These are phyloP conservation scores for Apeltes quadracus DNA, from an alignment of 2,113 vertebrate species.

Conservation along the genomic window DNA sequence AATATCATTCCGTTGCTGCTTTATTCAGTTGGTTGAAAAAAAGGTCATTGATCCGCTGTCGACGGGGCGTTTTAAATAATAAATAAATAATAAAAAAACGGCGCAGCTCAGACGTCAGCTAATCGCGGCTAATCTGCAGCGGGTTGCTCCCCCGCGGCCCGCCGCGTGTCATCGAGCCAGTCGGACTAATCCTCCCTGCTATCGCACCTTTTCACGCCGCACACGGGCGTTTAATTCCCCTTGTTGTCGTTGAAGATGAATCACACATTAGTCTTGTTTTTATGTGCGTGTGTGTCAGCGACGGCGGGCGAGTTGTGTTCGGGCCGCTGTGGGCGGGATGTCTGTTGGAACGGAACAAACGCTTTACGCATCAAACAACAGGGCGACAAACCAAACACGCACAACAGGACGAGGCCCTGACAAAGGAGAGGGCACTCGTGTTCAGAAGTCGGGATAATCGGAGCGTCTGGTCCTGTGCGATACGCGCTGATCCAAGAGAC, in stretches of 20 bases:
- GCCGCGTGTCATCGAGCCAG: slow-evolving; percentile 39
- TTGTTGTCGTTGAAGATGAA: slow-evolving; percentile 45
- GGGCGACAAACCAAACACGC: slow-evolving; percentile 54
- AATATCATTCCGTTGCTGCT: slow-evolving; percentile 40
- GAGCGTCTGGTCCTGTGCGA: slow-evolving; percentile 56
- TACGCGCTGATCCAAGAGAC: slow-evolving; percentile 55
- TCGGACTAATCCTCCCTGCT: slow-evolving; percentile 40
- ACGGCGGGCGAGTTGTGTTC: neutral
- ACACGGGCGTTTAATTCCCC: slow-evolving; percentile 54
- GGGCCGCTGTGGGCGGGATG: slow-evolving; percentile 21
- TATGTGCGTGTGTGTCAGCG: too few relatives aligned
- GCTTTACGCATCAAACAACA: slow-evolving; percentile 47
- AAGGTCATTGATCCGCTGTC: slow-evolving; percentile 6
- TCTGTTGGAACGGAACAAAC: slow-evolving; percentile 39
- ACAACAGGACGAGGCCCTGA: slow-evolving; percentile 25
- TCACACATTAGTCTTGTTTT: slow-evolving; percentile 51
- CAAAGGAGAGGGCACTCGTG: slow-evolving; percentile 54
- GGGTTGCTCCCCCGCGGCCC: slow-evolving; percentile 21
- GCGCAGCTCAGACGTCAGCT: slow-evolving; percentile 55
- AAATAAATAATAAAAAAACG: too few relatives aligned
- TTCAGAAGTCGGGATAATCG: slow-evolving; percentile 57
- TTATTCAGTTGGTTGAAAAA: slow-evolving; percentile 35
- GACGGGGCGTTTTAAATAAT: slow-evolving; percentile 12
- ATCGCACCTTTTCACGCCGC: slow-evolving; percentile 48
- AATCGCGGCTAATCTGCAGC: slow-evolving; percentile 39